Conservation (phyloP, 2,113 vertebrate species). For the Caranx ignobilis region DNA sequence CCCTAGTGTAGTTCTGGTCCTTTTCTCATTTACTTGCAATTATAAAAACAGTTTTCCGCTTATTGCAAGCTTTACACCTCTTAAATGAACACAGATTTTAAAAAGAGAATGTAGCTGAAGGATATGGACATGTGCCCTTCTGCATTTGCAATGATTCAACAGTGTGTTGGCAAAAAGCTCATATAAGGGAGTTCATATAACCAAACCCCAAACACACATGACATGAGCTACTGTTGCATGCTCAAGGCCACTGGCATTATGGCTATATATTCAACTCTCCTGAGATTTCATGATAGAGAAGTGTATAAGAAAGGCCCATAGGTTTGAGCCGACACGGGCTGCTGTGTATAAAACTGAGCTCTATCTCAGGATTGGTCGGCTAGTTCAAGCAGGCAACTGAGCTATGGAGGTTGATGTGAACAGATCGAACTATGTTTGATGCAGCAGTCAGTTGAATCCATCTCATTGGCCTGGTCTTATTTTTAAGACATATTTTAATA, state of each 20-base stretch:
- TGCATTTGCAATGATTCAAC: neutral
- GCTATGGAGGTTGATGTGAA: conserved; percentile 21
- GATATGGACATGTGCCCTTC: neutral
- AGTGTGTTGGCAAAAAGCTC: neutral
- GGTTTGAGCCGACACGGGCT: conserved; percentile 4
- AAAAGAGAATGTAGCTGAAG: neutral
- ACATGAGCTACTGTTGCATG: neutral
- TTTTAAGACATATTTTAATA: neutral
- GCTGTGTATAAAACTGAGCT: conserved; percentile 24
- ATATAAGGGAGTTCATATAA: neutral
- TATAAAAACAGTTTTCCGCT: neutral
- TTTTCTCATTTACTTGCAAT: conserved; percentile 13
- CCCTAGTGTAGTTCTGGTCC: neutral
- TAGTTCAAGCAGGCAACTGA: conserved; percentile 10
- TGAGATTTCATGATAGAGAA: neutral
- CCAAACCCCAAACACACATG: neutral
- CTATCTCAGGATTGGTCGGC: conserved; percentile 1
- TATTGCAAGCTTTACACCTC: neutral
- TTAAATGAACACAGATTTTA: conserved; percentile 1
- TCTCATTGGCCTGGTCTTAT: conserved; percentile 5
- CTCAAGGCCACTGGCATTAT: neutral
- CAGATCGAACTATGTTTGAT: conserved; percentile 14
- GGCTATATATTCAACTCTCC: neutral
- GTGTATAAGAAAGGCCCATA: neutral
- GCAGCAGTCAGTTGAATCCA: conserved; percentile 14